Evolutionary conservation across 2,888 invertebrate genomes (phyloP), one percentile per base, ranked within the genome.

Genomic region (Calliphora vomitoria): DNA sequence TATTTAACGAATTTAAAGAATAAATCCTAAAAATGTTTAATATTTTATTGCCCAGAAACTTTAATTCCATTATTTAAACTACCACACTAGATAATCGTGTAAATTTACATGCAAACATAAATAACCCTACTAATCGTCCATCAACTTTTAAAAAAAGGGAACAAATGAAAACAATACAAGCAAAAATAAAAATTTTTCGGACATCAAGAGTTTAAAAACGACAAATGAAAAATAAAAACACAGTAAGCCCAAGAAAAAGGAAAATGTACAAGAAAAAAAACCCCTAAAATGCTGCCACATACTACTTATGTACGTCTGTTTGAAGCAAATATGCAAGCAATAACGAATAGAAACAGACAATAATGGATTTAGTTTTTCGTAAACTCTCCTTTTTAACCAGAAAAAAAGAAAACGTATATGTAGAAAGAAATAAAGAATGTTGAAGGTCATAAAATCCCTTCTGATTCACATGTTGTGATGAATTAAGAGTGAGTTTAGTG

Each of bases 391-490:
- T 58, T 35, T 11, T 20, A 58, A 13, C 5, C 15, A 35, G 35
- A 35, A 35, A 20, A 53, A 50, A 38, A 38, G 44, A 68, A 25
- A 18, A 50, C 13, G 13, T 15, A 47, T 5, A n/a, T 15, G 11
- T 47, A 15, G 15, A 4, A 64, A 15, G 15, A 4, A 64, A 64
- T 6, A 35, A 71, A 50, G 5, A 47, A 81, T 74, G 64, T 74
- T 64, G 75, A 83, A 83, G 86, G 82, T 86, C 80, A 86, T 69
- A 86, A 76, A 83, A 83, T 75, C 62, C 79, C 79, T 55, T 62
- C 25, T 50, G 58, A 83, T 47, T 82, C 74, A 62, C 79, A 79
- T 72, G 60, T 44, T 82, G 75, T 75, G 68, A 75, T 58, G 50
- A 66, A 71, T 31, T 69, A 75, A 47, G 68, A 75, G 35, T 58